These are phyloP conservation scores for roundworm (Caenorhabditis elegans) DNA, from an alignment of 1,140 invertebrate genomes.

Conservation along the genomic window WBcel235 BX284603.4:9985501-9986000, in stretches of 20 bases:
- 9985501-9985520: no score
- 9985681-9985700: constrained; percentile 17
- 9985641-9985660: no score
- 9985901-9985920: neutral
- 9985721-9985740: neutral
- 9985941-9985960: neutral
- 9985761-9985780: constrained; percentile 26
- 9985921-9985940: constrained; percentile 16
- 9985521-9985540: no score
- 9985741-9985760: neutral
- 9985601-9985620: no score
- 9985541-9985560: no score
- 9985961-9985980: no score
- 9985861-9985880: neutral
- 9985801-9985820: constrained; percentile 4
- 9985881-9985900: neutral
- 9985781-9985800: neutral
- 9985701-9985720: constrained; percentile 11
- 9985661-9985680: no score
- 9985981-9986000: no score
- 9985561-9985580: no score
- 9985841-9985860: no score
- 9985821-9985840: neutral
- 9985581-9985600: no score
- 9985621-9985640: no score